Conservation (phyloP, 2,113 vertebrate species). For the Lathamus discolor region DNA sequence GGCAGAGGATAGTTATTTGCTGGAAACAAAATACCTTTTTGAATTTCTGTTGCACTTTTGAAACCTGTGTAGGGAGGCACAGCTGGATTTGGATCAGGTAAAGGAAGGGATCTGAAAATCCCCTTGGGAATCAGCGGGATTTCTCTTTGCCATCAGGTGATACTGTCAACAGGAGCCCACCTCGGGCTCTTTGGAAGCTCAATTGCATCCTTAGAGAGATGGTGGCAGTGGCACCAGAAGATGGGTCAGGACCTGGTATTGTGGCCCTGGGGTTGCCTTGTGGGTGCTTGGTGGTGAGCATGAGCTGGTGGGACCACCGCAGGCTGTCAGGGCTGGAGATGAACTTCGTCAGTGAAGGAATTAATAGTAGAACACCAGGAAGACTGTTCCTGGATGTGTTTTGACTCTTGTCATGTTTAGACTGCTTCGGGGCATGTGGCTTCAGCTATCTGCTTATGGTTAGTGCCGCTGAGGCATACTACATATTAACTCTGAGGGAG, state of each 20-base stretch:
- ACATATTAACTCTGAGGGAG: background rate
- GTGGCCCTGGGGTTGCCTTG: background rate
- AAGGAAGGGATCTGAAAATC: background rate
- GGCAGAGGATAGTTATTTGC: background rate
- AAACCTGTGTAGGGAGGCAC: background rate
- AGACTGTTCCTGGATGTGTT: background rate
- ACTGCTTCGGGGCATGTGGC: background rate
- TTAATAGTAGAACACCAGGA: background rate
- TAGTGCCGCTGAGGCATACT: background rate
- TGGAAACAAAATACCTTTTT: background rate
- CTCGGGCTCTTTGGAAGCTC: accelerated
- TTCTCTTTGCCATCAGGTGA: background rate
- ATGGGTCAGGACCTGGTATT: accelerated
- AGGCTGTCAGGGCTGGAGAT: background rate
- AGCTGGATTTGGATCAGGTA: background rate
- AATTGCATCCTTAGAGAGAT: background rate
- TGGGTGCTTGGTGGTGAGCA: background rate
- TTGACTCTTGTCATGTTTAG: background rate
- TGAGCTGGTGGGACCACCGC: background rate
- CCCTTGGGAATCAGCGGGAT: background rate
- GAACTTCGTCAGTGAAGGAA: background rate
- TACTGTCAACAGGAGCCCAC: accelerated
- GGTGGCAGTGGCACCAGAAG: accelerated
- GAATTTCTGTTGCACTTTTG: background rate
- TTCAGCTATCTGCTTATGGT: background rate